Percentiles rank a stretch among this genome's conserved stretches.
phyloP scores from a whole-genome alignment of 30 jellyfish, hydroid and myxozoan species.

The Haliclystus octoradiatus region DNA sequence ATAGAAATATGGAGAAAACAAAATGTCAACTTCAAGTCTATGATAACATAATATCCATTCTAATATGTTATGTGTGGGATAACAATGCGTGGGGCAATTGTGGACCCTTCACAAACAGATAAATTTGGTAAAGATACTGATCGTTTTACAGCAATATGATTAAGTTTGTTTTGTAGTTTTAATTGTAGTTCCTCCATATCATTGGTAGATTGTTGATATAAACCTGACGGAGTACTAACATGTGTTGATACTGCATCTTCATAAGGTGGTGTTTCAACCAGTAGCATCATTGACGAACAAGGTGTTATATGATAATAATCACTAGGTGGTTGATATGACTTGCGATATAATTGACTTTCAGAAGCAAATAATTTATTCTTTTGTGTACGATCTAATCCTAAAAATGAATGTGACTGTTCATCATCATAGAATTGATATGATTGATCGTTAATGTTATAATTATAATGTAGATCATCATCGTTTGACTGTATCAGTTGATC shows the following conservation, averaged over 20 bases:
- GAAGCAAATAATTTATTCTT: neutral
- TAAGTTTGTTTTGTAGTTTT: neutral
- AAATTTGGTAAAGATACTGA: neutral
- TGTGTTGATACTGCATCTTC: neutral
- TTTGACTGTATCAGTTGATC: neutral
- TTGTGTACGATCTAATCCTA: neutral
- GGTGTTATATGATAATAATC: neutral
- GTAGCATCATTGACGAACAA: neutral
- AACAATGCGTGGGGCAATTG: no score
- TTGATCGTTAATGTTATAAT: no score
- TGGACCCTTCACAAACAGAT: no score
- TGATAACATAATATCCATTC: no score
- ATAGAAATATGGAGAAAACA: no score
- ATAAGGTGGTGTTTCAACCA: neutral
- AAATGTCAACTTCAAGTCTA: no score
- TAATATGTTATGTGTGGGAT: no score
- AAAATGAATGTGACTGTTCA: neutral
- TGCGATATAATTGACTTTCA: neutral
- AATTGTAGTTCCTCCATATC: neutral
- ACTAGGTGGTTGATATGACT: neutral
- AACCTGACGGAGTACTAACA: neutral
- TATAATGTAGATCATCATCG: neutral
- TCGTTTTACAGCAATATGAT: neutral
- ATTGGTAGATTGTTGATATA: neutral
- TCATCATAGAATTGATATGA: no score